Conservation (phyloP, 2,113 vertebrate genomes). For the Lepus europaeus region DNA sequence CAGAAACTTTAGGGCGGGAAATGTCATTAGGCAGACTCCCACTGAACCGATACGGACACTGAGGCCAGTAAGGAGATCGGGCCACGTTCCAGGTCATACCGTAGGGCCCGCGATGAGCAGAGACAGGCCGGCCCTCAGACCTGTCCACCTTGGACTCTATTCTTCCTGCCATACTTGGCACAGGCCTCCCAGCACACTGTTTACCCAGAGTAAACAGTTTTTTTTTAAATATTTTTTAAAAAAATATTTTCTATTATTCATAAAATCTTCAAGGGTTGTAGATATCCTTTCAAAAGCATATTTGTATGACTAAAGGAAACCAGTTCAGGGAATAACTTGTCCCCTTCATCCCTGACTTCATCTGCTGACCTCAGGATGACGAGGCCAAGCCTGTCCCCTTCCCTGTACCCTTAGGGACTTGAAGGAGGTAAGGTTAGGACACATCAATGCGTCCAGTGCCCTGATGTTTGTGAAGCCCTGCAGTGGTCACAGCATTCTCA, state of each 20-base stretch:
- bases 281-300: slow-evolving; percentile 37
- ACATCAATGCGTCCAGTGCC: background rate
- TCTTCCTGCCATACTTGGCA: background rate
- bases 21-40: background rate
- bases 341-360: slow-evolving; percentile 49
- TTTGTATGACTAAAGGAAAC: slow-evolving; percentile 54
- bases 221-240: background rate
- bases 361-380: slow-evolving; percentile 57
- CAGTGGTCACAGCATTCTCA: slow-evolving; percentile 11
- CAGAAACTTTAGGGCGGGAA: background rate
- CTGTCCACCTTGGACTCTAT: background rate
- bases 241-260: slow-evolving; percentile 18
- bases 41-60: background rate
- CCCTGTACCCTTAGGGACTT: background rate
- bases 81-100: background rate
- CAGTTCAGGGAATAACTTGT: slow-evolving; percentile 9
- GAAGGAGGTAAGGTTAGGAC: background rate
- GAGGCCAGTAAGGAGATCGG: background rate
- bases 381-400: background rate
- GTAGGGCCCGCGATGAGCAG: background rate
- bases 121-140: background rate
- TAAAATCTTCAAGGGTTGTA: background rate
- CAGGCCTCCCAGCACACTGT: background rate
- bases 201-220: slow-evolving; percentile 7
- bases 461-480: slow-evolving; percentile 13